Evolutionary conservation across 2,888 invertebrate species (phyloP).

Genomic region (Tillus elongatus): DNA sequence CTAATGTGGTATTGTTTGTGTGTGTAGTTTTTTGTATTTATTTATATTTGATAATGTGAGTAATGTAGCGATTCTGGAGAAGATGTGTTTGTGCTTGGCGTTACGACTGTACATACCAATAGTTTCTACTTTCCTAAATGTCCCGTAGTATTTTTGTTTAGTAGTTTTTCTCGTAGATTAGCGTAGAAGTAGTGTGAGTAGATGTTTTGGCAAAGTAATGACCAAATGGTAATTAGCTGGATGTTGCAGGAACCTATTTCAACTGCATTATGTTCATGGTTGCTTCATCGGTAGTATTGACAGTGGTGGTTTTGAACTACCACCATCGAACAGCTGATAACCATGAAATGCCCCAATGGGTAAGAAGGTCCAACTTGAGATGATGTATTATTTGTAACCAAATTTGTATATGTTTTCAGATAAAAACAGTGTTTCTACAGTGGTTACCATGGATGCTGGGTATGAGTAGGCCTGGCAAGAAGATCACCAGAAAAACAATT

Average conservation of each 20-base stretch:
- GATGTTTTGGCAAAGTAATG: neutral
- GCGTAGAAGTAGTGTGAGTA: slow-evolving; percentile 17
- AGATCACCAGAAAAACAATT: slow-evolving; percentile 83
- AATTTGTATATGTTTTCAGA: slow-evolving; percentile 47
- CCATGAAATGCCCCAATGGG: slow-evolving; percentile 95
- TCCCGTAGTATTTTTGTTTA: slow-evolving; percentile 17
- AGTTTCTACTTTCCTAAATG: slow-evolving; percentile 19
- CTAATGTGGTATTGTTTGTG: slow-evolving; percentile 32
- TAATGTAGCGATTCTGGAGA: slow-evolving; percentile 31
- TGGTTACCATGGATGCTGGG: slow-evolving; percentile 96
- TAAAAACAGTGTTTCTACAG: slow-evolving; percentile 89
- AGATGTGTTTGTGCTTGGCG: slow-evolving; percentile 36
- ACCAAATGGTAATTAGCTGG: slow-evolving; percentile 20
- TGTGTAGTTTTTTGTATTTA: slow-evolving; percentile 21
- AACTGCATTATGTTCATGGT: slow-evolving; percentile 99
- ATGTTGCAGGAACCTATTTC: slow-evolving; percentile 79
- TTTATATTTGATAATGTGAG: slow-evolving; percentile 7
- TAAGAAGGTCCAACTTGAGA: slow-evolving; percentile 44
- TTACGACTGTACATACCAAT: slow-evolving; percentile 32
- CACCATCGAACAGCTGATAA: slow-evolving; percentile 95
- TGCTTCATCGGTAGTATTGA: slow-evolving; percentile 93
- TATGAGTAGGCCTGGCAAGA: slow-evolving; percentile 93
- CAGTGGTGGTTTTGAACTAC: slow-evolving; percentile 93
- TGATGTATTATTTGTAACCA: neutral
- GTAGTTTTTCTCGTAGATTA: slow-evolving; percentile 15